Evolutionary conservation across 2,113 vertebrate genomes (phyloP).

Genomic region (Choloepus hoffmanni): DNA sequence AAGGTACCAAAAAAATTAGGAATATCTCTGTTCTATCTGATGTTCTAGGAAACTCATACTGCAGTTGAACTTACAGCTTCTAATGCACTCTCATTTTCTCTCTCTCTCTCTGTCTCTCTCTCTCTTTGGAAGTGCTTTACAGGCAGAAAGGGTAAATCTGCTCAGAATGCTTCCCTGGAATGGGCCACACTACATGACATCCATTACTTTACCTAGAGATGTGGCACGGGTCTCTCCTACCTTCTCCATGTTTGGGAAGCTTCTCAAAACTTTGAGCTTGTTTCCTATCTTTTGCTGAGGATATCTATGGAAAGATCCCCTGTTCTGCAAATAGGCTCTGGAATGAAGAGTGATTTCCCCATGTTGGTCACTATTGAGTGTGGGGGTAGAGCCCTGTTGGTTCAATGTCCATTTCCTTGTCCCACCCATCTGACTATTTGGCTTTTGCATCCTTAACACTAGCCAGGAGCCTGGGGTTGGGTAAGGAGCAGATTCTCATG

Average conservation of each 20-base stretch:
- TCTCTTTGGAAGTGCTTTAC: neutral
- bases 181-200: neutral
- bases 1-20: slow-evolving; percentile 1
- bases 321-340: neutral
- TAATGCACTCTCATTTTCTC: neutral
- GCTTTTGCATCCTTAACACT: neutral
- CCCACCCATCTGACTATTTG: neutral
- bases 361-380: neutral
- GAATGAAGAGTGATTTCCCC: neutral
- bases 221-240: neutral
- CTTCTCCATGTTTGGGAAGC: neutral
- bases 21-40: neutral
- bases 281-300: neutral
- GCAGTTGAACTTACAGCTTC: neutral
- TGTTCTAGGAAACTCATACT: neutral
- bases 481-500: neutral
- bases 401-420: neutral
- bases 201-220: neutral
- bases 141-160: neutral
- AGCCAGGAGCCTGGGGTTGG: neutral
- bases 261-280: neutral
- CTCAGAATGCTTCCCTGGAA: neutral
- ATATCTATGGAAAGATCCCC: neutral
- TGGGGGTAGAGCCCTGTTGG: neutral
- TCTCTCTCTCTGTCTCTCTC: too few species aligned